phyloP scores from a whole-genome alignment of 2,113 vertebrate species.

The Ahaetulla prasina region DNA sequence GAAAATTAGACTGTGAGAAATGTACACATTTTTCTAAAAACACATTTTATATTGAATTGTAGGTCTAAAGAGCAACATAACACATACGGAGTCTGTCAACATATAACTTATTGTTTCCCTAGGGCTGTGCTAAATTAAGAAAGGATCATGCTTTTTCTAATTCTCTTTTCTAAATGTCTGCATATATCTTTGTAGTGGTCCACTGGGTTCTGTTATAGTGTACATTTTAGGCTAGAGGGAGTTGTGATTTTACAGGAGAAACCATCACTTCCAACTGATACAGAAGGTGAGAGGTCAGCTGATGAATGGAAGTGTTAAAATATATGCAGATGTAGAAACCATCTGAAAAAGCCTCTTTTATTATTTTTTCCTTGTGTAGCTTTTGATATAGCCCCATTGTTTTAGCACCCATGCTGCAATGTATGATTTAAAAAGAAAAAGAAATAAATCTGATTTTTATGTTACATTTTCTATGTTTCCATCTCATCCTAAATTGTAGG shows the following conservation, averaged over 20 bases:
- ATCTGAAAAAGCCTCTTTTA: constrained; percentile 12
- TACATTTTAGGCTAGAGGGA: constrained; percentile 29
- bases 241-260: constrained; percentile 11
- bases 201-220: constrained; percentile 32
- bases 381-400: constrained; percentile 30
- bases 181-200: constrained; percentile 28
- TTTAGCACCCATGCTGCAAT: constrained; percentile 47
- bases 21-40: constrained; percentile 34
- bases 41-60: constrained; percentile 50
- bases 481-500: neutral
- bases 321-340: constrained; percentile 48
- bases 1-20: neutral
- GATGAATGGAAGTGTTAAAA: constrained; percentile 44
- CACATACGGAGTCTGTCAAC: constrained; percentile 66
- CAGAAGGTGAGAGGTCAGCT: constrained; percentile 7
- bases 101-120: constrained; percentile 52
- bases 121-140: constrained; percentile 50
- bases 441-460: neutral
- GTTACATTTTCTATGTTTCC: neutral
- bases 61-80: constrained; percentile 61
- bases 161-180: constrained; percentile 42
- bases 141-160: constrained; percentile 33
- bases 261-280: constrained; percentile 48
- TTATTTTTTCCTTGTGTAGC: constrained; percentile 32
- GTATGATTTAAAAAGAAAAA: constrained; percentile 13